Base-by-base conservation (phyloP, 2,888 invertebrate genomes). In the Agapetus fuscipes region DNA sequence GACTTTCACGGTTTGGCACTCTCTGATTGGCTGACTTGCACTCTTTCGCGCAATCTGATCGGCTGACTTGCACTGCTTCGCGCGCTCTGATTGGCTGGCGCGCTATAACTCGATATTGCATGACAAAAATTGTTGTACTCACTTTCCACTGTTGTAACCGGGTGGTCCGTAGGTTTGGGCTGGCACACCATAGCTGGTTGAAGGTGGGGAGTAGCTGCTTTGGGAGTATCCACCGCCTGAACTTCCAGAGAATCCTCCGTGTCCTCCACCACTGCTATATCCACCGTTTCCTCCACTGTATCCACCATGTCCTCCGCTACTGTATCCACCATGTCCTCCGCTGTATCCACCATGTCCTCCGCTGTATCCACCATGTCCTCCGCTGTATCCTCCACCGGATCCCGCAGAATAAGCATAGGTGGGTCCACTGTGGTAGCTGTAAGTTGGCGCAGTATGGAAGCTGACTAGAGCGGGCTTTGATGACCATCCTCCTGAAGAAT, bases 401-500 rank as follows among this genome's bases (percentile, higher is more conserved):
- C 11, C 20, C 4, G 20, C 20, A 9, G 5, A 6, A 20, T 7
- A 14, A n/a, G 20, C 10, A 16, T 37, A 37, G 5, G 37, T 14
- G 6, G 37, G 37, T 24, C 37, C 37, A 14, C 30, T 30, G 26
- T 37, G 31, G 35, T 35, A 35, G 24, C 17, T 35, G 28, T 35
- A 35, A n/a, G 37, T 30, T 17, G 37, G 37, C 2, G 30, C 37
- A 3, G 37, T 30, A 16, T 37, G 30, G 29, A 16, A 30, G 13
- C 10, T 16, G 25, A 13, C 6, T 7, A 17, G 14, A 5, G 30
- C 5, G 9, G 7, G 15, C 31, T 16, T 10, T n/a, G 34, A 10
- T 12, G 9, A 17, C 34, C 31, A 11, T 13, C 31, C 31, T 13
- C 31, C 34, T 7, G 47, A 34, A 36, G 43, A 25, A 33, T 42